Evolutionary conservation across 1,140 invertebrate species (phyloP).

Genomic region (Rhyacophila brunnea): DNA sequence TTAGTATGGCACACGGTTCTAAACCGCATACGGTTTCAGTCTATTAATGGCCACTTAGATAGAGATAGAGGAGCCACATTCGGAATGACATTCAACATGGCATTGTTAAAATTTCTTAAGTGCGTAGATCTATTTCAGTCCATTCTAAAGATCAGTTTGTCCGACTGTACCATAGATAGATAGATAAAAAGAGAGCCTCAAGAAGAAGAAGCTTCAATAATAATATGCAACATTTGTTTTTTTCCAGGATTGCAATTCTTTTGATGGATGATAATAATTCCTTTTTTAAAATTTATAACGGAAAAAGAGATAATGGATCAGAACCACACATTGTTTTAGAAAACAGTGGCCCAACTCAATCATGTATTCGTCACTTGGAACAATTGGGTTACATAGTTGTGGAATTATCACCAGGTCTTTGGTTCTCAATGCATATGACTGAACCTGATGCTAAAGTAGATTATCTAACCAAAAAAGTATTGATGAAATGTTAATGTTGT

Average conservation of each 20-base stretch:
- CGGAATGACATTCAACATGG: too few relatives aligned
- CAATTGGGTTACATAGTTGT: not conserved
- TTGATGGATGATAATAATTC: not conserved
- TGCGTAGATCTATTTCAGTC: too few relatives aligned
- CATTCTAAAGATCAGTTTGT: too few relatives aligned
- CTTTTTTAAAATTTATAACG: not conserved
- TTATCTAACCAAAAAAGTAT: constrained; percentile 1
- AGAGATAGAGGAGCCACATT: too few relatives aligned
- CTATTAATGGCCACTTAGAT: too few relatives aligned
- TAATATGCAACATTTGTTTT: not conserved
- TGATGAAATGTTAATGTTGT: not conserved
- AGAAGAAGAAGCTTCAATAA: too few relatives aligned
- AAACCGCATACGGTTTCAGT: too few relatives aligned
- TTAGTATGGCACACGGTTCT: too few relatives aligned
- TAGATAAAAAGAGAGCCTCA: too few relatives aligned
- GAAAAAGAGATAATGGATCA: not conserved
- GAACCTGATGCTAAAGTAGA: not conserved
- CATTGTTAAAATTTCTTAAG: too few relatives aligned
- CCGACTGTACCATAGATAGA: too few relatives aligned
- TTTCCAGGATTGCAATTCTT: not conserved
- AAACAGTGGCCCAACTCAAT: not conserved
- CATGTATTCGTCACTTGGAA: not conserved
- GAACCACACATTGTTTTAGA: not conserved
- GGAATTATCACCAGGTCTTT: not conserved
- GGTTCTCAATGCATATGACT: constrained; percentile 6